Evolutionary conservation across 2,888 invertebrate species (phyloP).

Genomic region (Apodemia hepburni): DNA sequence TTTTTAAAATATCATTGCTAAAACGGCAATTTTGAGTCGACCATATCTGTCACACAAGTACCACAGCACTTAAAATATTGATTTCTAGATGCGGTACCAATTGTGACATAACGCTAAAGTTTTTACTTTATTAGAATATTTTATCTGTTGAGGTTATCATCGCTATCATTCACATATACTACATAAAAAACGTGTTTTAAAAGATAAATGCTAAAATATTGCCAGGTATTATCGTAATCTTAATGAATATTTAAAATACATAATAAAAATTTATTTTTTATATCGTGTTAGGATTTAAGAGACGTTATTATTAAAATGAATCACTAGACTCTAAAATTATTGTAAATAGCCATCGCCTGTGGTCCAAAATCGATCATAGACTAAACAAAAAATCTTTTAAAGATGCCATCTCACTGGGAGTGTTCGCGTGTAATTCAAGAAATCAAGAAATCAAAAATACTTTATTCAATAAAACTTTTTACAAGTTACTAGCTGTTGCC

Average conservation of each 20-base stretch:
- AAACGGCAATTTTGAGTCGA: too few species aligned
- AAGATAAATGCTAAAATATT: constrained; percentile 1
- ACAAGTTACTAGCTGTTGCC: too few species aligned
- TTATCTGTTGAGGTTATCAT: not conserved
- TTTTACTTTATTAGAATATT: not conserved
- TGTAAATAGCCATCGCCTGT: too few species aligned
- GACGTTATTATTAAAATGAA: not conserved
- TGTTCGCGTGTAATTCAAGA: too few species aligned
- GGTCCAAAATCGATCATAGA: too few species aligned
- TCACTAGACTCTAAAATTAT: too few species aligned
- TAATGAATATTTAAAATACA: not conserved
- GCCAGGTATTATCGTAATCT: constrained; percentile 4
- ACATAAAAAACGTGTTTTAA: not conserved
- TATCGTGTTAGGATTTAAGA: not conserved
- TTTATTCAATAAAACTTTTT: too few species aligned
- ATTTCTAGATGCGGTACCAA: not conserved
- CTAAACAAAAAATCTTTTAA: too few species aligned
- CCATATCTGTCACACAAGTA: not conserved
- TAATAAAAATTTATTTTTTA: not conserved
- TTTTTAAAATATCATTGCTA: too few species aligned
- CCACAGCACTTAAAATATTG: not conserved
- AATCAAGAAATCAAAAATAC: too few species aligned
- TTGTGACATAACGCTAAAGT: not conserved
- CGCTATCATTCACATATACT: not conserved
- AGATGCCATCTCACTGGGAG: too few species aligned